Percentiles rank a stretch among this genome's conserved stretches.
These are phyloP conservation scores for Gobiocypris rarus DNA, from an alignment of 2,113 vertebrate species.

Conservation along the genomic window DNA sequence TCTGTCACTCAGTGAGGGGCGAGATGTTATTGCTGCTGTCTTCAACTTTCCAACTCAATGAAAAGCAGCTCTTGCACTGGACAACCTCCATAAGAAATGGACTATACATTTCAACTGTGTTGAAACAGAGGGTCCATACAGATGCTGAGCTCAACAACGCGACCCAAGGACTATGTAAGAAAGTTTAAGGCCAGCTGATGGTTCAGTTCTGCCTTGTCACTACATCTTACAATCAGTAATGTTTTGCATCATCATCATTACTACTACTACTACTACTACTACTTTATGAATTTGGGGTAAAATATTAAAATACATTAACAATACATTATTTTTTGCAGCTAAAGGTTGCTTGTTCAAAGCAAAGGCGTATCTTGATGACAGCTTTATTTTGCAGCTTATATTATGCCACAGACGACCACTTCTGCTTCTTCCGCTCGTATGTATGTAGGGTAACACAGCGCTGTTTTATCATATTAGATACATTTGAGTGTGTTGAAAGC, in stretches of 20 bases:
- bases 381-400: too few relatives aligned
- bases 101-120: not conserved
- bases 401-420: too few relatives aligned
- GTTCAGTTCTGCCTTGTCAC: not conserved
- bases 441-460: too few relatives aligned
- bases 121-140: slow-evolving; percentile 27
- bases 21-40: slow-evolving; percentile 31
- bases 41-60: slow-evolving; percentile 4
- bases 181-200: not conserved
- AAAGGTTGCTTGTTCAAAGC: too few relatives aligned
- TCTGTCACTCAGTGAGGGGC: slow-evolving; percentile 23
- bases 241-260: not conserved
- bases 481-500: too few relatives aligned
- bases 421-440: too few relatives aligned
- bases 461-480: too few relatives aligned
- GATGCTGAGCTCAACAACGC: not conserved
- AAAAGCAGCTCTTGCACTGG: slow-evolving; percentile 21
- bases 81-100: not conserved
- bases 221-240: not conserved
- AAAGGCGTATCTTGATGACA: too few relatives aligned
- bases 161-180: not conserved
- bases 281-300: too few relatives aligned
- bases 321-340: too few relatives aligned
- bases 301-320: too few relatives aligned
- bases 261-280: too few relatives aligned